phyloP scores from a whole-genome alignment of 2,797 vertebrate genomes.

The Psittacula echo region DNA sequence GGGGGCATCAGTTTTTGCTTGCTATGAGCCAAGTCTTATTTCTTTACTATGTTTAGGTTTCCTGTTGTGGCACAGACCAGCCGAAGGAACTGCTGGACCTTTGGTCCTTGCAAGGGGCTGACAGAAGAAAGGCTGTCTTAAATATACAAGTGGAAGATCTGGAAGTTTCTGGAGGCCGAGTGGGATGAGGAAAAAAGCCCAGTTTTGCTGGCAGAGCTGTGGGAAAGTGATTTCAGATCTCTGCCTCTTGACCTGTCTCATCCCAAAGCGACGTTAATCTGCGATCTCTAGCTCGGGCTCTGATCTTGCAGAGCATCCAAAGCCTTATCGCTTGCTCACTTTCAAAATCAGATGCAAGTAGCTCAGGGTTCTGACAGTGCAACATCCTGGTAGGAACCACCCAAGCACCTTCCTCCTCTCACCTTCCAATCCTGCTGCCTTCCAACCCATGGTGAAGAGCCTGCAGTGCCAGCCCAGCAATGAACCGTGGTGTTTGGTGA shows the following conservation, averaged over 20 bases:
- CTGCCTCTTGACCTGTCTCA: background rate
- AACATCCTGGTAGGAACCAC: background rate
- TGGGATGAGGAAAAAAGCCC: background rate
- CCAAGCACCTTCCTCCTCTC: background rate
- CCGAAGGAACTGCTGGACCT: background rate
- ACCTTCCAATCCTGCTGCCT: background rate
- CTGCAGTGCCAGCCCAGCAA: fast-evolving
- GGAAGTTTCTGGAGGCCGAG: background rate
- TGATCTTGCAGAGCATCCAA: fast-evolving
- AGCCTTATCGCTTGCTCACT: background rate
- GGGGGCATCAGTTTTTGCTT: background rate
- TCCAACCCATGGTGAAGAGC: fast-evolving
- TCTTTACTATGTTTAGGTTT: background rate
- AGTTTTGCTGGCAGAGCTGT: fast-evolving
- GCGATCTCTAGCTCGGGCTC: fast-evolving
- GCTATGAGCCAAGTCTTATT: background rate
- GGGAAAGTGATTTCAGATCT: background rate
- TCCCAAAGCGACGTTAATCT: fast-evolving
- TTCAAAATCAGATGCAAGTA: background rate
- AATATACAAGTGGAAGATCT: background rate
- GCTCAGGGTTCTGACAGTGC: background rate
- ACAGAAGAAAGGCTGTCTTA: background rate
- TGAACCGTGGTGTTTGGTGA: fast-evolving
- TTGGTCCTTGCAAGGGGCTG: background rate
- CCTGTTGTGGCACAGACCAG: fast-evolving